Evolutionary conservation across 2,113 vertebrate genomes (phyloP).

Genomic region (Callithrix jacchus): DNA sequence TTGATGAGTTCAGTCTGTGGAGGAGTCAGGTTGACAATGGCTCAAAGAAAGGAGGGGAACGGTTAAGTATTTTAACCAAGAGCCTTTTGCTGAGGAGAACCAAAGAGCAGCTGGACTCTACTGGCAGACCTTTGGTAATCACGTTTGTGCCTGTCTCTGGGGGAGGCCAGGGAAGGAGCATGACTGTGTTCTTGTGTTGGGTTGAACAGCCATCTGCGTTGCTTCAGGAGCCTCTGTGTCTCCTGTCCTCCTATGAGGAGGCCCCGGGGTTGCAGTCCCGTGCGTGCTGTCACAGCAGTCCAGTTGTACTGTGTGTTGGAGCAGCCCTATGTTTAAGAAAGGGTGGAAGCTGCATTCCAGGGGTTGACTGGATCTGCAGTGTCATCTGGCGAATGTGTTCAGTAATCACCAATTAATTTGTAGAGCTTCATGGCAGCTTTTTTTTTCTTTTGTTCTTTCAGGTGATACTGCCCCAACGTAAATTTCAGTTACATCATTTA

Average conservation of each 20-base stretch:
- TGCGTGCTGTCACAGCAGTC: background rate
- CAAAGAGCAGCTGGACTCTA: slow-evolving; percentile 90
- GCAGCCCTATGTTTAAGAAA: background rate
- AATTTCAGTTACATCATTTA: slow-evolving; percentile 87
- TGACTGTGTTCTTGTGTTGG: background rate
- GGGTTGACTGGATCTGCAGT: background rate
- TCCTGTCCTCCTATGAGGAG: background rate
- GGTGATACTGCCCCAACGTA: slow-evolving; percentile 90
- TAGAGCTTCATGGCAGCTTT: background rate
- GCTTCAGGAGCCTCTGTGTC: background rate
- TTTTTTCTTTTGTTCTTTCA: slow-evolving; percentile 67
- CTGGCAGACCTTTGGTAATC: slow-evolving; percentile 93
- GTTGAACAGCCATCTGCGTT: background rate
- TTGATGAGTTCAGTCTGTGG: slow-evolving; percentile 96
- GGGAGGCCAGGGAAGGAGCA: background rate
- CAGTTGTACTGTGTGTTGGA: background rate
- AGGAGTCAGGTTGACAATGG: slow-evolving; percentile 96
- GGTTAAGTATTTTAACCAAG: slow-evolving; percentile 93
- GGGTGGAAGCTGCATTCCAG: background rate
- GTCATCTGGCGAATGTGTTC: background rate
- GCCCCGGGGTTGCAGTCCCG: background rate
- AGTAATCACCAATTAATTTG: background rate
- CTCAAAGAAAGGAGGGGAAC: slow-evolving; percentile 91
- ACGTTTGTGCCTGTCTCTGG: background rate
- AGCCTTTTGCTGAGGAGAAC: slow-evolving; percentile 92